Evolutionary conservation across 1,140 invertebrate species (phyloP), one percentile per base, ranked within the genome.

Genomic region (Orussus abietinus): DNA sequence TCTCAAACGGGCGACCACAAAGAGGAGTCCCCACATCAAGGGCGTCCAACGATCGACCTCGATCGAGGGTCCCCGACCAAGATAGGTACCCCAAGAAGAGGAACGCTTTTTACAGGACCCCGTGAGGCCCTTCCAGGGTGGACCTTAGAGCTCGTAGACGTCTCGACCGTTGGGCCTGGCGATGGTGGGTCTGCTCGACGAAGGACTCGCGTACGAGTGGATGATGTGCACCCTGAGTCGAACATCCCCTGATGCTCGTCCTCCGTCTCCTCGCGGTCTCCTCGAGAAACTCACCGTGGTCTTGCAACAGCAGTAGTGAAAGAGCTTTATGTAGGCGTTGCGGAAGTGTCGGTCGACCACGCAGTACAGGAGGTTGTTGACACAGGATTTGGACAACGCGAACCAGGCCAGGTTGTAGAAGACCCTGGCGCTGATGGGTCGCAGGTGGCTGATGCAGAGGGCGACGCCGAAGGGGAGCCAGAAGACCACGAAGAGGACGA

Each of bases 221-320:
- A 90, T 85, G 20, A 90, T 87, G 57, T 89, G 86, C 2, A 89
- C 84, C 12, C 85, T 64, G 0, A 70, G 57, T 7, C 59, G 47
- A 2, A 87, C 81, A 34, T 88, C 84, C 4, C 80, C 75, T 1
- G 80, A 70, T 2, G 79, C 76, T 0, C 79, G 57, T n/a, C 69
- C 70, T 3, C 62, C 49, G 14, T 79, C 78, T n/a, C 75, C 70
- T 17, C 82, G 62, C 9, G 81, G 72, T 38, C 83, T 73, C 5
- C 84, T 71, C 0, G 83, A 80, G 40, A 85, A 81, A 14, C 82
- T 80, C 5, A 89, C 80, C 3, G 82, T 84, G 4, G 81, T 88
- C 62, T 90, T 90, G 67, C 86, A 89, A 55, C 84, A 90, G 57
- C 86, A 90, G 50, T 90, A 90, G 50, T 89, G 80, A 55, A 88